phyloP scores from a whole-genome alignment of 1,140 invertebrate species.

The Drosophila rufa region DNA sequence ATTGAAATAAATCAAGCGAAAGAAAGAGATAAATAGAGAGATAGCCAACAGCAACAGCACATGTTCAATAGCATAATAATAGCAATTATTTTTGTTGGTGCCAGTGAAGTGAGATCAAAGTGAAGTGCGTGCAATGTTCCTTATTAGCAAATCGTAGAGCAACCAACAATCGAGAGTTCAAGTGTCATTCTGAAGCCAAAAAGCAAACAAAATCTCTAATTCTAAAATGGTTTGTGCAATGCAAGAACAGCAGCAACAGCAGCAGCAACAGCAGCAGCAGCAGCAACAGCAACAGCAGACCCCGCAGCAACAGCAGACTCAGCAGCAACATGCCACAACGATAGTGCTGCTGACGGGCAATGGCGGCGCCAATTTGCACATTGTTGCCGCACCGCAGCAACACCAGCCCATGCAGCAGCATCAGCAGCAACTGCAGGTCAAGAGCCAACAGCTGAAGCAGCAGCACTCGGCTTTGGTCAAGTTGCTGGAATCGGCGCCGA shows the following conservation, averaged over 20 bases:
- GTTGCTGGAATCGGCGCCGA: slow-evolving; percentile 79
- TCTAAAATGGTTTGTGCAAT: slow-evolving; percentile 85
- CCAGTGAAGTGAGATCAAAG: slow-evolving; percentile 70
- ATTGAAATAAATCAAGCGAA: slow-evolving; percentile 44
- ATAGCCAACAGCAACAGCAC: slow-evolving; percentile 47
- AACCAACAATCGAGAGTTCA: slow-evolving; percentile 68
- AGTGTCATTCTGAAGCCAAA: slow-evolving; percentile 82
- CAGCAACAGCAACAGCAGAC: slow-evolving; percentile 33
- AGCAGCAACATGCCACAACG: slow-evolving; percentile 69
- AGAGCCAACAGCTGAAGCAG: slow-evolving; percentile 82
- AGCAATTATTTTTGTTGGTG: slow-evolving; percentile 64
- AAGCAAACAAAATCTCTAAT: slow-evolving; percentile 58
- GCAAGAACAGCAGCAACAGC: slow-evolving; percentile 68
- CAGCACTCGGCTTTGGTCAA: slow-evolving; percentile 84
- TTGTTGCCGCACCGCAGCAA: slow-evolving; percentile 56
- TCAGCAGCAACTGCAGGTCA: slow-evolving; percentile 48
- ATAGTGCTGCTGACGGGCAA: slow-evolving; percentile 68
- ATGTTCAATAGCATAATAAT: slow-evolving; percentile 52
- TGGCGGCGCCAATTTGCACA: slow-evolving; percentile 60
- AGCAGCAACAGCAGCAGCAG: slow-evolving; percentile 48
- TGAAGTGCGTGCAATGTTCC: slow-evolving; percentile 82
- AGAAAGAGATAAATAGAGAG: slow-evolving; percentile 38
- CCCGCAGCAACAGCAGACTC: slow-evolving; percentile 38
- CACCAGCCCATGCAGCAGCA: slow-evolving; percentile 36
- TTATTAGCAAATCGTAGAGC: slow-evolving; percentile 81